Evolutionary conservation across 2,797 vertebrate species (phyloP), one percentile per base, ranked within the genome.

Genomic region (Enteromius trimaculatus): DNA sequence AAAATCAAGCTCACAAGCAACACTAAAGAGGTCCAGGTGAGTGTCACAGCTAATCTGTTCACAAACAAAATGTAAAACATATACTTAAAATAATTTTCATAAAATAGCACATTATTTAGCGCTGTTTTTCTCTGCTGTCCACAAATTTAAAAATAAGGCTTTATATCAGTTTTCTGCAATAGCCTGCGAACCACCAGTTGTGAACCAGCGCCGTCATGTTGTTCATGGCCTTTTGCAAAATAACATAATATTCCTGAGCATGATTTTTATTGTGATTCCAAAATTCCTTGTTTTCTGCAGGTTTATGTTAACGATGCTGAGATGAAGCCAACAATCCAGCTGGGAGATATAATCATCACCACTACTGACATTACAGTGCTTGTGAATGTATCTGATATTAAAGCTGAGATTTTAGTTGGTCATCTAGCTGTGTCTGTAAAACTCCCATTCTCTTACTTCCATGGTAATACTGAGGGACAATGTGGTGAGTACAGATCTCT

Each of bases 381-480:
- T 69, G 89, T 98, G 88, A 89, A 85, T 37, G 8, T 83, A 96
- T 98, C 85, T 1, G 70, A 87, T 51, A 95, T 98, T 47, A 53
- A 91, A 0, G 92, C 91, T 19, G 80, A 91, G 8, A 83, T 98
- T 89, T 83, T 51, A 16, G 97, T 95, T 89, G 95, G 93, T 0
- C 94, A 95, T 42, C 84, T 96, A 37, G 55, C 0, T 37, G 31
- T 66, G 2, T 87, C 62, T 97, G 29, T 99, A 81, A 88, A 88
- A 21, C 79, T 99, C 87, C 95, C 96, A 0, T 92, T 90, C 90
- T 84, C 79, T 0, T 84, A 85, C n/a, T 98, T 98, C 84, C 88
- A 94, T 74, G 87, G 92, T 88, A 99, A 98, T 89, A 98, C 97
- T 34, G 94, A 96, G 69, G 98, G 98, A 90, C 97, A 97, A 72